Base-by-base conservation (phyloP, 2,797 vertebrate genomes). In the Netta rufina region DNA sequence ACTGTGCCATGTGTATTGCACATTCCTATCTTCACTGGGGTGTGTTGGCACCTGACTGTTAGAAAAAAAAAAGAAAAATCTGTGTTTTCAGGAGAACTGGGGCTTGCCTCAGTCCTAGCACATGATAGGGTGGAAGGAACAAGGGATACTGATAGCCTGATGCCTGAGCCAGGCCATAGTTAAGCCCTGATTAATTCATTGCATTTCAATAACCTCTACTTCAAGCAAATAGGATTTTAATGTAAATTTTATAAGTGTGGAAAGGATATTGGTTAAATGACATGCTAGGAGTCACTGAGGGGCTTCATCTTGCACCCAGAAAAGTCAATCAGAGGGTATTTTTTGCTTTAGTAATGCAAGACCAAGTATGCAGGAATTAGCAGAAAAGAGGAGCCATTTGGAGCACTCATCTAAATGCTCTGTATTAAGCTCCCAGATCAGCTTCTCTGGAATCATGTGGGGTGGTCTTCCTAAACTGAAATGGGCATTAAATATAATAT, bases 401-500 rank as follows among this genome's bases (percentile, higher is more conserved):
- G 25, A 85, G 4, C 19, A 60, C 11, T 51, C 51, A 6, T 41
- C 38, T 85, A 9, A 9, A 76, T 73, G 11, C 28, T 69, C 13
- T 62, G 8, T 58, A 25, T 11, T 70, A 54, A 49, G 22, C 11
- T 74, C 10, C 67, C 39, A 49, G 12, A 61, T 53, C 13, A 38
- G 28, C 7, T 6, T 51, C 32, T 91, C 58, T 41, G 51, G 64
- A 84, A 62, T 71, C 58, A 24, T 3, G 10, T 4, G 41, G 11
- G 1, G 0, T 11, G 12, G 15, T 56, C 17, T 13, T 41, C 38
- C 45, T 21, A 24, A 53, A 28, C 2, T 24, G 8, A 81, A 78
- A 72, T 17, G 8, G 66, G 39, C 45, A 43, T 28, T 75, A 84
- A 75, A 28, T 54, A 65, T 19, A 19, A 8, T 81, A 58, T 72